phyloP scores from a whole-genome alignment of 2,113 vertebrate species.

The Tetrax tetrax region DNA sequence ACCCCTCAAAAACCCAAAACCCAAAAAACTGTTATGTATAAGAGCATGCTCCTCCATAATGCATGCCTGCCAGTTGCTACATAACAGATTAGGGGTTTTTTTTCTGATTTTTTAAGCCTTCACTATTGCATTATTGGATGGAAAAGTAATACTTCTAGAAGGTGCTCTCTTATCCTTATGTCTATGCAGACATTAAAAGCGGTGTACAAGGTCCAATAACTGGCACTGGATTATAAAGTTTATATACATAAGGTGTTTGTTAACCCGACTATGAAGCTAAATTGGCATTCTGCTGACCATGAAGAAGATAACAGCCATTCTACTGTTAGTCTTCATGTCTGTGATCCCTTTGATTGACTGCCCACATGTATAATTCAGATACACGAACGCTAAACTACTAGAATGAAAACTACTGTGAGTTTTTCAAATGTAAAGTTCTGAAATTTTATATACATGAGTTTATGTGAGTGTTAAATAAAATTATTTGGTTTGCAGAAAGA shows the following conservation, averaged over 20 bases:
- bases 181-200: background rate
- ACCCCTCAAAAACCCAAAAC: background rate
- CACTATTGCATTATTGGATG: background rate
- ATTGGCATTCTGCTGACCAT: background rate
- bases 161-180: background rate
- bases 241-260: background rate
- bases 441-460: background rate
- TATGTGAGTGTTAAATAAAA: constrained; percentile 2
- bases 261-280: background rate
- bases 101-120: background rate
- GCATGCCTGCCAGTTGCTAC: background rate
- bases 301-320: background rate
- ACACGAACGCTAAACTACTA: background rate
- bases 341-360: background rate
- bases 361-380: background rate
- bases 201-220: background rate
- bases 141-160: background rate
- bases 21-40: background rate
- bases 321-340: background rate
- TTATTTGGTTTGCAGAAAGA: background rate
- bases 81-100: background rate
- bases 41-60: background rate
- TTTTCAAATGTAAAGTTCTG: background rate
- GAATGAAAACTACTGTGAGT: background rate
- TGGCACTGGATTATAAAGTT: background rate